Base-by-base conservation (phyloP, 2,888 invertebrate genomes). In the Pinctada fucata region DNA sequence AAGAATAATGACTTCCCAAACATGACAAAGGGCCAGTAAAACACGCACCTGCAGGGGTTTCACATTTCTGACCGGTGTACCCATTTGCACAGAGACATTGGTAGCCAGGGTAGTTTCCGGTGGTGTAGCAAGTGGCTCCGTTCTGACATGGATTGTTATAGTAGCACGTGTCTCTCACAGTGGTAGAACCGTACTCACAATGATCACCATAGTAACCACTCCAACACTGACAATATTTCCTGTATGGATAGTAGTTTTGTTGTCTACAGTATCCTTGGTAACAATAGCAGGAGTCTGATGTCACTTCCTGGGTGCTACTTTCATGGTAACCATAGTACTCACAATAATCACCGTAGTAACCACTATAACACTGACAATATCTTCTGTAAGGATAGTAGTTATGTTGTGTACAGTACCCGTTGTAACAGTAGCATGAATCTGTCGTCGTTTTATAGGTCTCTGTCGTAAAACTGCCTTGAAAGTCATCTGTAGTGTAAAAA, bases 111-210 rank as follows among this genome's bases (percentile, higher is more conserved):
- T 73, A 73, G 16, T 52, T 48, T 52, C 47, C 51, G 58, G 47
- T 72, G n/a, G 13, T 13, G 52, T 73, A 65, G 64, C 73, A 73
- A 47, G 73, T 73, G 10, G 52, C 73, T 31, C 73, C 73, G 50
- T 73, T 51, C 10, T 52, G 64, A 50, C 73, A 73, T 5, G 65
- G 49, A 48, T 13, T 31, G n/a, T 4, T 10, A 49, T 73, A 73
- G 31, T 52, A 63, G 6, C 48, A 45, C 63, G 48, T 45, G n/a
- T 64, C 63, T 10, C 64, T 48, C 5, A 48, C 50, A 64, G 73
- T 64, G 45, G 10, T 45, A 58, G 6, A 58, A n/a, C 10, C 10
- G 10, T 67, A 67, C 3, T 16, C n/a, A 31, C 67, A 16, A 45
- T 67, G 16, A 10, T 6, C 16, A 3, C n/a, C 16, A 10, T 10